A percentile compares a stretch with the other conserved stretches of the same genome.
phyloP scores from a whole-genome alignment of 1,140 invertebrate genomes.

The Drosophila lini region DNA sequence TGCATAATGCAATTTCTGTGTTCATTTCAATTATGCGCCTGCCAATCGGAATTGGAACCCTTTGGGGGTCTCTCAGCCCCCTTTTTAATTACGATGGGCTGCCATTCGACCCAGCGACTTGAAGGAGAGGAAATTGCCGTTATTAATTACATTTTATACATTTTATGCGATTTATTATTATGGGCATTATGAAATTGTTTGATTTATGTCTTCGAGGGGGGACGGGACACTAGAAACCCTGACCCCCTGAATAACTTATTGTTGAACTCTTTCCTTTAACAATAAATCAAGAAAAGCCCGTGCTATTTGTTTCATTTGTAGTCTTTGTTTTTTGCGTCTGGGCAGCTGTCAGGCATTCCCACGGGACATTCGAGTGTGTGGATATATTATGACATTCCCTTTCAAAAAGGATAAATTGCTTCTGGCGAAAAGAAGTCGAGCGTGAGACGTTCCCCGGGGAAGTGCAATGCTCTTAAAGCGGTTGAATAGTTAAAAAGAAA shows the following conservation, averaged over 20 bases:
- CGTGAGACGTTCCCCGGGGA: slow-evolving; percentile 20
- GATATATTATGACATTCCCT: slow-evolving; percentile 45
- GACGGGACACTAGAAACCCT: neutral
- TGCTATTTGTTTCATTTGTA: slow-evolving; percentile 30
- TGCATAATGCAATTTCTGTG: slow-evolving; percentile 48
- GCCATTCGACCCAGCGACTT: neutral
- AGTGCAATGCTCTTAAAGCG: slow-evolving; percentile 25
- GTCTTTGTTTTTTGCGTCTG: slow-evolving; percentile 19
- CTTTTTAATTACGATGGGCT: neutral
- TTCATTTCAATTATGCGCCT: slow-evolving; percentile 44
- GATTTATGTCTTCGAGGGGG: slow-evolving; percentile 52
- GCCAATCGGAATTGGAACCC: slow-evolving; percentile 27
- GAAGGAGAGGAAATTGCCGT: slow-evolving; percentile 55
- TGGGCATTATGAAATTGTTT: slow-evolving; percentile 56
- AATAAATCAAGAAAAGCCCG: slow-evolving; percentile 43
- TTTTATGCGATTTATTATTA: slow-evolving; percentile 57
- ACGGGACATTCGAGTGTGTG: slow-evolving; percentile 39
- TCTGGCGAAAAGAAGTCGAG: slow-evolving; percentile 29
- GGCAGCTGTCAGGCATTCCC: slow-evolving; percentile 50
- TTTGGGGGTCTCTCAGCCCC: neutral
- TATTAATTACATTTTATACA: slow-evolving; percentile 72
- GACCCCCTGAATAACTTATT: slow-evolving; percentile 41
- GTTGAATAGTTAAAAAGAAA: slow-evolving; percentile 17
- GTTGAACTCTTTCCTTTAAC: slow-evolving; percentile 49
- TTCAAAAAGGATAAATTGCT: slow-evolving; percentile 48